Evolutionary conservation across 2,113 vertebrate species (phyloP).

Genomic region (Gymnobelideus leadbeateri): DNA sequence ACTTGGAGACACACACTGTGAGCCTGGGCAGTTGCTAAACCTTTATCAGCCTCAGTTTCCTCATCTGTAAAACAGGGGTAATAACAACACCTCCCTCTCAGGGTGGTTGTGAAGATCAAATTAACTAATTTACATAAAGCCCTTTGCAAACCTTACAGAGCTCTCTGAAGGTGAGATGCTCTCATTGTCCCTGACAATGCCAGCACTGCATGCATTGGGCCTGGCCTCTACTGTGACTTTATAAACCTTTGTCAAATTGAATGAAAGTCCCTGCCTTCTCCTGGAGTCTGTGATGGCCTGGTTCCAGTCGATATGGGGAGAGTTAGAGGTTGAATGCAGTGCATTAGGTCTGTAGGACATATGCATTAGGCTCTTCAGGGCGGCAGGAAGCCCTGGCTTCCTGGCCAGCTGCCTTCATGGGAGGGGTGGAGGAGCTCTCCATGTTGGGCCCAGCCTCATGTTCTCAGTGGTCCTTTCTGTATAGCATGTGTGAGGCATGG

Average conservation of each 20-base stretch:
- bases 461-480: neutral
- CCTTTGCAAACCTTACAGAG: neutral
- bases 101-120: too few relatives aligned
- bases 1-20: too few relatives aligned
- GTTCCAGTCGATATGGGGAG: neutral
- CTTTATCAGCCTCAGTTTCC: neutral
- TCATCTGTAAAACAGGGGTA: neutral
- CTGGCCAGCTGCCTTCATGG: neutral
- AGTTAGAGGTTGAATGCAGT: neutral
- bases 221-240: neutral
- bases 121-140: neutral
- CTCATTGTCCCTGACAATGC: neutral
- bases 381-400: neutral
- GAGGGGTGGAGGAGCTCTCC: neutral
- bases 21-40: neutral
- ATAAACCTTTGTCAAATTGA: neutral
- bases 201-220: neutral
- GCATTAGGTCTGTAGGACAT: neutral
- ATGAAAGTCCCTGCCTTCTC: neutral
- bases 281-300: neutral
- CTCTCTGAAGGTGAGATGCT: neutral
- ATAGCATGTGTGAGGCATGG: neutral
- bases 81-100: too few relatives aligned
- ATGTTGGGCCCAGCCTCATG: neutral
- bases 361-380: neutral